Evolutionary conservation across 1,140 invertebrate species (phyloP).

Genomic region (Drosophila aff.): DNA sequence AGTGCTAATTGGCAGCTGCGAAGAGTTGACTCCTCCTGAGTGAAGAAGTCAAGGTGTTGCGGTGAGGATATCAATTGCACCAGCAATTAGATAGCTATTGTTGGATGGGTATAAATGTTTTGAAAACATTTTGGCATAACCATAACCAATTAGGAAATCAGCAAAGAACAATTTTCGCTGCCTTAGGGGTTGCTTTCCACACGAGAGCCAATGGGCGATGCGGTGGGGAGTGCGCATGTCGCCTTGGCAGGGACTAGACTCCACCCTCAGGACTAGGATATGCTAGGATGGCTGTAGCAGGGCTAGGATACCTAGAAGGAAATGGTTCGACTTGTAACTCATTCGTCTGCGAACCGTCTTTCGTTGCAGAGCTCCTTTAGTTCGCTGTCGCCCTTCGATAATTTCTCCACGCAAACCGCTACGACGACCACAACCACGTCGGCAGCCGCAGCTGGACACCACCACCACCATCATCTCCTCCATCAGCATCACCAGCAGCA

Average conservation of each 20-base stretch:
- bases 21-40: slow-evolving; percentile 6
- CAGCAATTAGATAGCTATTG: slow-evolving; percentile 66
- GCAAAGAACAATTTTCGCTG: slow-evolving; percentile 8
- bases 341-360: slow-evolving; percentile 53
- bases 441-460: slow-evolving; percentile 50
- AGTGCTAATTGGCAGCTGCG: slow-evolving; percentile 63
- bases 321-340: slow-evolving; percentile 43
- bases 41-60: slow-evolving; percentile 28
- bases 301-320: slow-evolving; percentile 16
- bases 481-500: slow-evolving; percentile 43
- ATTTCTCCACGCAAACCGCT: slow-evolving; percentile 77
- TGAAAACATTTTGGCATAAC: slow-evolving; percentile 37
- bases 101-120: slow-evolving; percentile 37
- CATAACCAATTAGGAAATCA: slow-evolving; percentile 67
- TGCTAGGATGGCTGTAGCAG: slow-evolving; percentile 2
- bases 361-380: slow-evolving; percentile 84
- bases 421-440: slow-evolving; percentile 63
- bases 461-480: slow-evolving; percentile 53
- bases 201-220: slow-evolving; percentile 49
- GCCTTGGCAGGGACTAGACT: slow-evolving; percentile 29
- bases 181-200: slow-evolving; percentile 46
- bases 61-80: slow-evolving; percentile 21
- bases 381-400: slow-evolving; percentile 84
- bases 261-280: slow-evolving; percentile 46
- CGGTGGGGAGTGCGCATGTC: slow-evolving; percentile 61